These are phyloP conservation scores for Chymomyza amoena DNA, from an alignment of 2,888 invertebrate genomes.

Conservation along the genomic window DNA sequence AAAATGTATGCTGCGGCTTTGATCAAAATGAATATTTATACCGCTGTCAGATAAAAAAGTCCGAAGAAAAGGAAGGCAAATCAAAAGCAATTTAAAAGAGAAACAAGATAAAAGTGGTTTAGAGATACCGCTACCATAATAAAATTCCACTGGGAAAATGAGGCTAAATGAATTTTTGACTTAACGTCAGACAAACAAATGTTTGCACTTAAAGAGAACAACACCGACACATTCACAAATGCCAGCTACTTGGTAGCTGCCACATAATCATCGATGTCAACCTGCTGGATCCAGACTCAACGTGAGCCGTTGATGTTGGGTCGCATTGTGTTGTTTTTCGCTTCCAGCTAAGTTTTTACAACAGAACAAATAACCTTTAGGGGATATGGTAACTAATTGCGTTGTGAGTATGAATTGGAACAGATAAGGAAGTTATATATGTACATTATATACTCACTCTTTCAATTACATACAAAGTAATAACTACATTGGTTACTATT, in stretches of 20 bases:
- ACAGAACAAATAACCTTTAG: neutral
- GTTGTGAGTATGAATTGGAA: neutral
- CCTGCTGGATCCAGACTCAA: neutral
- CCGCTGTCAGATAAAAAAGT: constrained; percentile 36
- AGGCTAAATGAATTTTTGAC: constrained; percentile 61
- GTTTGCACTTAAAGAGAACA: constrained; percentile 61
- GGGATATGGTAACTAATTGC: neutral
- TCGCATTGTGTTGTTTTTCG: neutral
- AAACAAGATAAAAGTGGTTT: constrained; percentile 46
- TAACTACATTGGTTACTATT: neutral
- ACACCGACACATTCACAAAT: neutral
- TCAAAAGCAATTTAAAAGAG: constrained; percentile 36
- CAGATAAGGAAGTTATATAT: neutral
- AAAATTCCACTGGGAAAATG: constrained; percentile 39
- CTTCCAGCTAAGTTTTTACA: neutral
- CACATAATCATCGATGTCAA: neutral
- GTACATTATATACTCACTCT: neutral
- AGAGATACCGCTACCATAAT: constrained; percentile 21
- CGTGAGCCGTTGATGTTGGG: neutral
- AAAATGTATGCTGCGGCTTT: constrained; percentile 66
- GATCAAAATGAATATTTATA: constrained; percentile 74
- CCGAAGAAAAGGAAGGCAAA: constrained; percentile 31
- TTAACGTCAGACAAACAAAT: constrained; percentile 66
- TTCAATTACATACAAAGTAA: neutral
- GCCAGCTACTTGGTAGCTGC: neutral